Conservation (phyloP, 1,140 invertebrate genomes). For the Drosophila fuyamai region DNA sequence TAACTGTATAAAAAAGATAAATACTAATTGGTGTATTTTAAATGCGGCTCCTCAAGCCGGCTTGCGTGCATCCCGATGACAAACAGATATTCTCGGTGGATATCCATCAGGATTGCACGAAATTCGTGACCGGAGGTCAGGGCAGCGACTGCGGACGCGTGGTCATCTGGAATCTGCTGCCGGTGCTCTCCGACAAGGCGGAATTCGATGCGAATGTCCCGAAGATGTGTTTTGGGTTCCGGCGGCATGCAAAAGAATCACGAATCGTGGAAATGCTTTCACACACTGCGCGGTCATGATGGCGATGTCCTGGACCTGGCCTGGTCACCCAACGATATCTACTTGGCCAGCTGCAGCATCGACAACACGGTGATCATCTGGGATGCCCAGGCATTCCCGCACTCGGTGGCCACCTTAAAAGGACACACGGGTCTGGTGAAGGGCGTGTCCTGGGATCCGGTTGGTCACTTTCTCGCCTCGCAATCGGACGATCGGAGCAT, state of each 20-base stretch:
- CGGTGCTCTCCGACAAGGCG: constrained; percentile 91
- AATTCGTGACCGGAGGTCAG: constrained; percentile 97
- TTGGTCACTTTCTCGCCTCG: constrained; percentile 97
- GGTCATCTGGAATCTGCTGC: constrained; percentile 97
- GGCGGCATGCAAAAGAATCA: constrained; percentile 87
- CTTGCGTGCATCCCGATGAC: constrained; percentile 76
- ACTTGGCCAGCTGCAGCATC: constrained; percentile 97
- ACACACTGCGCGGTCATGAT: constrained; percentile 94
- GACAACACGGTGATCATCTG: constrained; percentile 98
- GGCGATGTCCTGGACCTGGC: constrained; percentile 96
- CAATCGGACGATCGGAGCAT: constrained; percentile 98
- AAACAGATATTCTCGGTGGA: constrained; percentile 98
- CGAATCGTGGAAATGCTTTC: constrained; percentile 96
- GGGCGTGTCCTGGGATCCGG: constrained; percentile 99
- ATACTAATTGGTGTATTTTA: neutral
- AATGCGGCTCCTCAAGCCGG: constrained; percentile 48
- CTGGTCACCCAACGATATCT: constrained; percentile 97
- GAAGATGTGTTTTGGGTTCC: constrained; percentile 88
- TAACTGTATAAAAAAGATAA: neutral
- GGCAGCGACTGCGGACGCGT: constrained; percentile 93
- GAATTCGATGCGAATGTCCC: constrained; percentile 93
- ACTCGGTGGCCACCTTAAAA: constrained; percentile 91
- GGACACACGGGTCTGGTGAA: constrained; percentile 97
- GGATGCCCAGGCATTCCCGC: constrained; percentile 96
- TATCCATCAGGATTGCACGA: constrained; percentile 97